Conservation (phyloP, 2,888 invertebrate genomes). For the Helobdella robusta region DNA sequence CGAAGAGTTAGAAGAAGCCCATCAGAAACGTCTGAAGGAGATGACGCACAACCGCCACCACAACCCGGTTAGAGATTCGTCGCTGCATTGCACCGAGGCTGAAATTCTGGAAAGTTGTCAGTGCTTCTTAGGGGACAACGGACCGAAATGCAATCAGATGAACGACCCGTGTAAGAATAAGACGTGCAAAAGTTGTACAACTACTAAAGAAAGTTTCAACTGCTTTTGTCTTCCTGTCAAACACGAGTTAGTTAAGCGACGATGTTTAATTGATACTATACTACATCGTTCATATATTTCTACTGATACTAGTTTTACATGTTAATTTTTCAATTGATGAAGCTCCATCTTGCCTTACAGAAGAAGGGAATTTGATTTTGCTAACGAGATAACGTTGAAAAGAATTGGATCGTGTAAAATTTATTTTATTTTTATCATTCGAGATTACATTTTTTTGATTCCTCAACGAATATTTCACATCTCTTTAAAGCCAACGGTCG, state of each 20-base stretch:
- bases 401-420: too few relatives aligned
- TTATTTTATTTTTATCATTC: not conserved
- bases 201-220: constrained; percentile 1
- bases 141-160: not conserved
- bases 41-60: too few relatives aligned
- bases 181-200: not conserved
- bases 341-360: not conserved
- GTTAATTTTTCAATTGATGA: not conserved
- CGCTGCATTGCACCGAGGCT: too few relatives aligned
- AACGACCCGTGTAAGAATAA: not conserved
- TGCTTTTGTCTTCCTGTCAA: constrained; percentile 4
- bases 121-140: not conserved
- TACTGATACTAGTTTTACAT: not conserved
- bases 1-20: not conserved
- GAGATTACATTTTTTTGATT: not conserved
- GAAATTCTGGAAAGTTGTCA: constrained; percentile 9
- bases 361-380: too few relatives aligned
- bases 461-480: not conserved
- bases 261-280: not conserved
- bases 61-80: too few relatives aligned
- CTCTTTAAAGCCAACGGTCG: not conserved
- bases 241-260: not conserved
- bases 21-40: too few relatives aligned
- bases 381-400: too few relatives aligned
- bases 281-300: not conserved